phyloP scores from a whole-genome alignment of 2,797 vertebrate species.

The Rhinophrynus dorsalis region DNA sequence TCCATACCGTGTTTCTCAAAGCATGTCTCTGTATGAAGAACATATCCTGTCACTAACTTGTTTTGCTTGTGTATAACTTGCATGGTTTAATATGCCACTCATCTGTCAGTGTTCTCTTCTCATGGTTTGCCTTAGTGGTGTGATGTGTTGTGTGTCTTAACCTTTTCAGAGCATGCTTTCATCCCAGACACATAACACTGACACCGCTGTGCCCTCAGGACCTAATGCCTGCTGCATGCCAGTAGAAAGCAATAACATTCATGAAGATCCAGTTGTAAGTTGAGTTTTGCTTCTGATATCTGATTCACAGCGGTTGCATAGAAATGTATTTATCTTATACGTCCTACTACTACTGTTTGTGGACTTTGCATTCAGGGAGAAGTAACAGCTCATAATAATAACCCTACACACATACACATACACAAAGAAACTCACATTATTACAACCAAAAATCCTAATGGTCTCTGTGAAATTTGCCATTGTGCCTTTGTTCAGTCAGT shows the following conservation, averaged over 20 bases:
- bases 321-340: too few relatives aligned
- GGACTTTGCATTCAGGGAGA: too few relatives aligned
- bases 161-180: constrained; percentile 94
- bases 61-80: constrained; percentile 42
- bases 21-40: too few relatives aligned
- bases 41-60: too few relatives aligned
- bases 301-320: background rate
- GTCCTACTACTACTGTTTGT: too few relatives aligned
- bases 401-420: too few relatives aligned
- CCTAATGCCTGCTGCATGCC: constrained; percentile 72
- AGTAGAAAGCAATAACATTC: constrained; percentile 78
- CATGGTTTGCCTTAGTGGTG: constrained; percentile 46
- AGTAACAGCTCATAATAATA: too few relatives aligned
- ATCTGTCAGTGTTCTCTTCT: constrained; percentile 36
- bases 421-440: too few relatives aligned
- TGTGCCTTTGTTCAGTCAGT: too few relatives aligned
- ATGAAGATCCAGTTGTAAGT: constrained; percentile 88
- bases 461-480: too few relatives aligned
- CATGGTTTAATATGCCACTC: constrained; percentile 20
- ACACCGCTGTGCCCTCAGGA: constrained; percentile 67
- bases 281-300: constrained; percentile 43
- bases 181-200: constrained; percentile 72
- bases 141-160: constrained; percentile 79
- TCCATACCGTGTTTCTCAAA: too few relatives aligned
- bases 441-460: too few relatives aligned